Evolutionary conservation across 2,888 invertebrate species (phyloP), one percentile per base, ranked within the genome.

Genomic region (Acanthopleura granulata): DNA sequence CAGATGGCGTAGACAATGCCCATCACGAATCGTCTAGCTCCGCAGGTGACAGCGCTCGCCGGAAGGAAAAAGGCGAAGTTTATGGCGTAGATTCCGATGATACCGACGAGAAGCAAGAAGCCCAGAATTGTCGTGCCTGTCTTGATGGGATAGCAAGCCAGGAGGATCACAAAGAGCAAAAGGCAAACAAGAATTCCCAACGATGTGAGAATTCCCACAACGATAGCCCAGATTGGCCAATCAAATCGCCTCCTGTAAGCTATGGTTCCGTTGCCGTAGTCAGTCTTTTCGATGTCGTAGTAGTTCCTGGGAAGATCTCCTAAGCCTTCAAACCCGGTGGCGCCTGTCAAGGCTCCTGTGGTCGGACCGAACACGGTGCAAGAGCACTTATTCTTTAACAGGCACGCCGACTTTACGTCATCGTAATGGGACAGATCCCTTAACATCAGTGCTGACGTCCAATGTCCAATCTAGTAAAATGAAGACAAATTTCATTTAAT

Each of bases 1-100:
- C 91, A 88, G 49, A 91, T 86, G 50, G 90, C 86, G 81, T 91
- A 92, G 6, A 91, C 89, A 3, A 91, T 82, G 6, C 91, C 91
- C 81, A 91, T 88, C 27, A 89, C 82, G 78, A 91, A 90, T 49
- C 91, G 80, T 22, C 91, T 84, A 14, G 89, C 85, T 1, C 88
- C 90, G 77, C 92, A 92, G 0, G 89, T 87, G 6, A 84, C 86
- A 22, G 85, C 86, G 0, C 87, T 87, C 3, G 91, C 90, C n/a
- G 87, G 87, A 25, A 90, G 75, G 75, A 91, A 86, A 85, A 91
- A 91, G 49, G 91, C 91, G 79, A 91, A 91, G 82, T 91, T 91
- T 75, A 91, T 84, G 49, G 86, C 86, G 79, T 90, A 91, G 62
- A 91, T 85, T 6, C 90, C 83, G n/a, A 91, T 79, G 70, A 91